A percentile compares a stretch with the other conserved stretches of the same genome.
phyloP scores from a whole-genome alignment of 2,797 vertebrate species.

The Xenopus petersii region DNA sequence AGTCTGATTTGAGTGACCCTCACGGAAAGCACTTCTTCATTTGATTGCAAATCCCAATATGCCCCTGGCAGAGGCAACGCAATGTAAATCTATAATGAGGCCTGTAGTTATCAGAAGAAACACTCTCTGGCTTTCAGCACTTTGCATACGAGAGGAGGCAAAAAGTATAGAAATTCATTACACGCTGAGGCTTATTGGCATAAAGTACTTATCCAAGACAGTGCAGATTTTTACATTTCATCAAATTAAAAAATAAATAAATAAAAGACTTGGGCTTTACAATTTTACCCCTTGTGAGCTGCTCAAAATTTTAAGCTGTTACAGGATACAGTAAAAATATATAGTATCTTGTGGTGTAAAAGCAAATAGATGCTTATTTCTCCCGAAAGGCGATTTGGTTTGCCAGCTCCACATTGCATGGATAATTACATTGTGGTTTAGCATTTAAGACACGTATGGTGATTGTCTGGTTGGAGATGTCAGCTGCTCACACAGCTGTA shows the following conservation, averaged over 20 bases:
- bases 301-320: constrained; percentile 45
- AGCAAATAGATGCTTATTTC: constrained; percentile 53
- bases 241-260: constrained; percentile 64
- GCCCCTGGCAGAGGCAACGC: constrained; percentile 38
- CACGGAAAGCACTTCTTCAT: constrained; percentile 27
- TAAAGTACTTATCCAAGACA: constrained; percentile 48
- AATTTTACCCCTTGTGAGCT: constrained; percentile 25
- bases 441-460: constrained; percentile 51
- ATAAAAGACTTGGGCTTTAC: constrained; percentile 52
- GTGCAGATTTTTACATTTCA: constrained; percentile 48
- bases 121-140: constrained; percentile 55
- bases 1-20: constrained; percentile 19
- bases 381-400: constrained; percentile 48
- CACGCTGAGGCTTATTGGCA: constrained; percentile 51
- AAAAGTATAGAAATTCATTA: constrained; percentile 57
- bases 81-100: constrained; percentile 47
- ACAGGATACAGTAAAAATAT: constrained; percentile 41
- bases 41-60: constrained; percentile 53
- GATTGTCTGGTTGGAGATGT: constrained; percentile 58
- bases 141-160: constrained; percentile 49
- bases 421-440: constrained; percentile 54
- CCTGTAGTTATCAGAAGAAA: constrained; percentile 57
- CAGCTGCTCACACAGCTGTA: constrained; percentile 64
- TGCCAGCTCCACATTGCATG: constrained; percentile 29
- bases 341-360: constrained; percentile 51